Evolutionary conservation across 2,888 invertebrate genomes (phyloP), one percentile per base, ranked within the genome.

Genomic region (Glomeris marginata): DNA sequence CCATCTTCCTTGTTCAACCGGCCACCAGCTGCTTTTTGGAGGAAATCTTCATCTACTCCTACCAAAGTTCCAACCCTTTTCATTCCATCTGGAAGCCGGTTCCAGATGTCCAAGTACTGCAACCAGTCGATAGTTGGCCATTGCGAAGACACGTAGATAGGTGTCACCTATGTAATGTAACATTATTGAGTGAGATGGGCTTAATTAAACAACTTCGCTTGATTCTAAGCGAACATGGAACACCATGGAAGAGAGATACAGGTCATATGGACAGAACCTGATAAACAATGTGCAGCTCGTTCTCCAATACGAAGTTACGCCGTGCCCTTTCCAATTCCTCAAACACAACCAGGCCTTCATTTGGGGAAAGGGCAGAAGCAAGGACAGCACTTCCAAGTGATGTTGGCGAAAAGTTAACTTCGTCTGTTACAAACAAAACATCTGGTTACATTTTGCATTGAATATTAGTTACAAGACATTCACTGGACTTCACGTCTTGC

Each of bases 231-330:
- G 38, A 37, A 35, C 15, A 34, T 37, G 44, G 28, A n/a, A 49
- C 2, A 46, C 46, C 2, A 15, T 38, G n/a, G n/a, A n/a, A n/a
- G n/a, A n/a, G n/a, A n/a, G n/a, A n/a, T n/a, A n/a, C n/a, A n/a
- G n/a, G n/a, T n/a, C n/a, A n/a, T n/a, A n/a, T n/a, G n/a, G n/a
- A n/a, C n/a, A n/a, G n/a, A n/a, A 94, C 94, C 61, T 92, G 72
- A 67, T 95, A 98, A 44, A 98, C 78, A 38, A 95, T 77, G 68
- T 98, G 97, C 2, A 98, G 73, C 61, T 98, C 97, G 49, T 85
- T 87, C 64, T 94, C 91, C 11, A 98, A 69, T 0, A 91, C 91
- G 63, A 98, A 81, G 62, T 85, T 84, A 59, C 83, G 80, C 8
- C 91, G 74, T 0, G 95, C 91, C 66, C 81, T 83, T 65, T 88